phyloP scores from a whole-genome alignment of 2,113 vertebrate species.

The Acanthochromis polyacanthus region DNA sequence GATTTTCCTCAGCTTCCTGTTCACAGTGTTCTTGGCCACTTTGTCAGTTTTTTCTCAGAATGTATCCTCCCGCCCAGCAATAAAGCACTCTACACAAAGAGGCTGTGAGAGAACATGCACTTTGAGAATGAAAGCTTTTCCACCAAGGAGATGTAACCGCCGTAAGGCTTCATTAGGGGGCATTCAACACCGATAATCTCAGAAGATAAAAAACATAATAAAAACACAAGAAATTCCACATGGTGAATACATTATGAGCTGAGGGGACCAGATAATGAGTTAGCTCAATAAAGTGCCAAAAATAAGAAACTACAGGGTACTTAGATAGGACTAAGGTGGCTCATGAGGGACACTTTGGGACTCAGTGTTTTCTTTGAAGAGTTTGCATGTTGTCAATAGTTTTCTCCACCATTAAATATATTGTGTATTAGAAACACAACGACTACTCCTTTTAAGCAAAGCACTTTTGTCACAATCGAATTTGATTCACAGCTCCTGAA shows the following conservation, averaged over 20 bases:
- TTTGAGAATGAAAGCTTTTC: neutral
- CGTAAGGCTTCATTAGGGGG: conserved; percentile 6
- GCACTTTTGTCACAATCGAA: too few species aligned
- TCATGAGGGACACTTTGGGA: neutral
- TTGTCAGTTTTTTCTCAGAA: neutral
- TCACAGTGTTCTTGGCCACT: conserved; percentile 8
- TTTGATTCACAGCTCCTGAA: too few species aligned
- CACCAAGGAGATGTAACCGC: conserved; percentile 3
- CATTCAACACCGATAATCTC: conserved; percentile 3
- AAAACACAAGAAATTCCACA: too few species aligned
- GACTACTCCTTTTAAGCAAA: too few species aligned
- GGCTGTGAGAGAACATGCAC: neutral
- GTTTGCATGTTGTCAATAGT: neutral
- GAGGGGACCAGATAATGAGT: neutral
- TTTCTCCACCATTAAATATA: too few species aligned
- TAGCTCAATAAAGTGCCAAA: neutral
- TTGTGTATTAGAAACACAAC: too few species aligned
- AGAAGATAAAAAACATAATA: neutral
- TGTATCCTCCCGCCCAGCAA: neutral
- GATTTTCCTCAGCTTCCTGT: conserved; percentile 40
- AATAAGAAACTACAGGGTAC: neutral
- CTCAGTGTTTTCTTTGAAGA: neutral
- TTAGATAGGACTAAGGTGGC: neutral
- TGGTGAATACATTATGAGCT: neutral
- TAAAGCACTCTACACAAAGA: neutral